These are phyloP conservation scores for Amiota communis DNA, from an alignment of 2,888 invertebrate genomes.

Conservation along the genomic window DNA sequence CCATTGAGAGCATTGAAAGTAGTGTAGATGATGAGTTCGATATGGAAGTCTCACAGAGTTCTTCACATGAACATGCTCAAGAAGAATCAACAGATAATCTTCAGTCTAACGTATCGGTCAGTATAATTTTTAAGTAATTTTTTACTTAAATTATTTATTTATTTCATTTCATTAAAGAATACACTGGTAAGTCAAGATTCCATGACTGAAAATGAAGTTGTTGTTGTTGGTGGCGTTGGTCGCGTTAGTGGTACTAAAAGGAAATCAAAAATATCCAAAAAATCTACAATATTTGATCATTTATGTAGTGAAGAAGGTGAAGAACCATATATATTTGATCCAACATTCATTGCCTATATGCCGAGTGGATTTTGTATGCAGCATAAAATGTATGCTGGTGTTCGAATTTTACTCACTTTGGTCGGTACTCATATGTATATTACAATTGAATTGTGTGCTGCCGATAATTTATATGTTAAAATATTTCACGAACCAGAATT, in stretches of 20 bases:
- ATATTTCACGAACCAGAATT: constrained; percentile 28
- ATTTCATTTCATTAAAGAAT: neutral
- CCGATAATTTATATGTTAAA: constrained; percentile 51
- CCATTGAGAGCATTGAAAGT: constrained; percentile 40
- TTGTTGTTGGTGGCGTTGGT: too few species aligned
- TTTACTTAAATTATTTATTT: too few species aligned
- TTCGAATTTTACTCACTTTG: constrained; percentile 40
- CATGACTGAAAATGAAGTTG: too few species aligned
- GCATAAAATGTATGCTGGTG: constrained; percentile 56
- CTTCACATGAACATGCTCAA: constrained; percentile 45
- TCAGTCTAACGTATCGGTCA: neutral
- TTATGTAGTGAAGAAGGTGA: constrained; percentile 42
- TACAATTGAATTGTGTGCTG: constrained; percentile 49
- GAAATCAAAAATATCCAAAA: neutral
- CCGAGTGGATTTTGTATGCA: constrained; percentile 48
- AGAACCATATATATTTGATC: constrained; percentile 41
- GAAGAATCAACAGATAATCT: neutral
- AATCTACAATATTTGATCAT: neutral
- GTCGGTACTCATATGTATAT: constrained; percentile 32
- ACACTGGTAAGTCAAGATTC: neutral
- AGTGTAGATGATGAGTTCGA: constrained; percentile 53
- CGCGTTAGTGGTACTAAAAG: too few species aligned
- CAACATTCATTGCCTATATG: constrained; percentile 43
- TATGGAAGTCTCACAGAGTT: constrained; percentile 52
- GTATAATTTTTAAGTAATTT: too few species aligned